Evolutionary conservation across 2,888 invertebrate species (phyloP).

Genomic region (Euzophera pinguis): DNA sequence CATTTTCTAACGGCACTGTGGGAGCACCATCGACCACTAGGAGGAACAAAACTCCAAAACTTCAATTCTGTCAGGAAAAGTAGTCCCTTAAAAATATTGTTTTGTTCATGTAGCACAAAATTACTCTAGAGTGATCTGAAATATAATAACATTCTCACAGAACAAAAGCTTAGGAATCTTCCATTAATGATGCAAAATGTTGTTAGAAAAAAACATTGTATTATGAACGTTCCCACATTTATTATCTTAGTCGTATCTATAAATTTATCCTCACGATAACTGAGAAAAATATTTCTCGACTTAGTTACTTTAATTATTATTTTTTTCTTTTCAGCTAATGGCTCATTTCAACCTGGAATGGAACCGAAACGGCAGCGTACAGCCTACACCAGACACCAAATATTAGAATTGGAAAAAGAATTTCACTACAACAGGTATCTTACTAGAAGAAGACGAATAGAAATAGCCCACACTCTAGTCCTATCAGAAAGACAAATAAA

Average conservation of each 20-base stretch:
- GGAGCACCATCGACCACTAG: too few relatives aligned
- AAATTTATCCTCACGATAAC: too few relatives aligned
- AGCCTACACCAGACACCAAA: conserved; percentile 98
- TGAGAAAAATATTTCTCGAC: too few relatives aligned
- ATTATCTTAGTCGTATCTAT: neutral
- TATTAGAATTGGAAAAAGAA: conserved; percentile 97
- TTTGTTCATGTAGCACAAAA: too few relatives aligned
- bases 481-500: conserved; percentile 94
- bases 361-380: conserved; percentile 98
- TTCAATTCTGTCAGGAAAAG: too few relatives aligned
- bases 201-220: neutral
- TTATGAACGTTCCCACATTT: conserved; percentile 1
- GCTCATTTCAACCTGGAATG: conserved; percentile 93
- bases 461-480: conserved; percentile 97
- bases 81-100: too few relatives aligned
- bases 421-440: conserved; percentile 98
- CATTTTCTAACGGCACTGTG: too few relatives aligned
- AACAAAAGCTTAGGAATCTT: neutral
- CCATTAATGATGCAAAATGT: neutral
- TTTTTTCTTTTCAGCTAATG: conserved; percentile 87
- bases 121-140: too few relatives aligned
- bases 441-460: conserved; percentile 95
- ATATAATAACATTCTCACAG: neutral
- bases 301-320: neutral
- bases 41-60: too few relatives aligned